Percentiles rank a stretch among this genome's conserved stretches.
Conservation (phyloP, 2,888 invertebrate species). For the Microplitis manilae region DNA sequence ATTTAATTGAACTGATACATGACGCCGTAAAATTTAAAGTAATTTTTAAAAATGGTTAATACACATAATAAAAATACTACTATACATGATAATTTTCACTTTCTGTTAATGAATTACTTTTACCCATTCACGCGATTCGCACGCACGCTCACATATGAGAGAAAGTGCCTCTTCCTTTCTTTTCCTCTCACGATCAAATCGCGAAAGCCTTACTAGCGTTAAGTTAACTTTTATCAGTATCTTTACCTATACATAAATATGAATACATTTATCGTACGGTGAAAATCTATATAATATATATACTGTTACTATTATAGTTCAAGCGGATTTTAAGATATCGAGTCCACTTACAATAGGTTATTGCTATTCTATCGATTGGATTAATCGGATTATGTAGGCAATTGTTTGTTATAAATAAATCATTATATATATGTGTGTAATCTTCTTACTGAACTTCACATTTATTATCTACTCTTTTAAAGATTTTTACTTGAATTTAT, state of each 20-base stretch:
- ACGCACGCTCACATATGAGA: conserved; percentile 32
- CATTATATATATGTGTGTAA: not conserved
- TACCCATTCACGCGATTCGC: conserved; percentile 31
- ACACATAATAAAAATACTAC: conserved; percentile 3
- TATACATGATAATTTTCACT: conserved; percentile 32
- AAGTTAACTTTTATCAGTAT: conserved; percentile 13
- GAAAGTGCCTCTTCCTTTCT: conserved; percentile 30
- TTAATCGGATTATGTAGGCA: not conserved
- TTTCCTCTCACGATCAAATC: conserved; percentile 5
- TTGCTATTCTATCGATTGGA: not conserved
- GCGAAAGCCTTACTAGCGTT: conserved; percentile 25
- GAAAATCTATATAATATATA: not conserved
- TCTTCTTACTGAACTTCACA: not conserved
- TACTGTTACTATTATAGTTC: not conserved
- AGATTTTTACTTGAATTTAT: too few species aligned
- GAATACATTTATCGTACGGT: not conserved
- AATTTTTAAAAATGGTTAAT: not conserved
- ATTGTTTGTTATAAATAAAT: not conserved
- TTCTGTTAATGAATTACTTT: conserved; percentile 33
- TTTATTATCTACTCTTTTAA: not conserved
- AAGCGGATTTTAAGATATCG: not conserved
- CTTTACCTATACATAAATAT: not conserved
- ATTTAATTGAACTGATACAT: not conserved
- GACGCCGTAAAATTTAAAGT: not conserved
- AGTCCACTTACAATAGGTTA: not conserved